phyloP scores from a whole-genome alignment of 2,113 vertebrate species.

The Grantiella picta region DNA sequence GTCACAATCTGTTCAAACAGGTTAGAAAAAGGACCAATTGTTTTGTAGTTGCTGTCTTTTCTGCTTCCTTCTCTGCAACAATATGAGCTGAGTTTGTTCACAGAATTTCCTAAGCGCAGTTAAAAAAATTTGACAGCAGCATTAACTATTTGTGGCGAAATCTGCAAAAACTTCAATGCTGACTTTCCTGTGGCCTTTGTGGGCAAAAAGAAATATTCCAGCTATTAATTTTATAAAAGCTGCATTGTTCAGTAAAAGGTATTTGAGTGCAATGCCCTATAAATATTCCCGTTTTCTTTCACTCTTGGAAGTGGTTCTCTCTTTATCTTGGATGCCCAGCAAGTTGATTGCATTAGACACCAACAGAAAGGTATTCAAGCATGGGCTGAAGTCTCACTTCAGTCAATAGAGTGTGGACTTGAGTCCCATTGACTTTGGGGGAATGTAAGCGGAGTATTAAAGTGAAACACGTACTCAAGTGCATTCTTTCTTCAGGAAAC shows the following conservation, averaged over 20 bases:
- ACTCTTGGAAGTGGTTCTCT: not conserved
- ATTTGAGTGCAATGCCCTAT: not conserved
- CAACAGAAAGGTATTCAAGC: constrained; percentile 44
- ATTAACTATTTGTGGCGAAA: not conserved
- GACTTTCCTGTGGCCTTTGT: not conserved
- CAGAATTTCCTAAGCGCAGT: not conserved
- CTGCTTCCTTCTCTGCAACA: not conserved
- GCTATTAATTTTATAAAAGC: constrained; percentile 30
- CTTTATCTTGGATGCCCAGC: constrained; percentile 42
- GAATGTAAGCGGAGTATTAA: not conserved
- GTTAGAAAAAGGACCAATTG: not conserved
- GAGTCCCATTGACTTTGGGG: constrained; percentile 16
- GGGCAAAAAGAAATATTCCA: constrained; percentile 2
- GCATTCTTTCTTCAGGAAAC: constrained; percentile 22
- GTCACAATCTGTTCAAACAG: not conserved
- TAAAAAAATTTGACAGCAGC: not conserved
- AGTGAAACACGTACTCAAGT: not conserved
- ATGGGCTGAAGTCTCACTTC: constrained; percentile 22
- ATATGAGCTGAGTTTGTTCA: not conserved
- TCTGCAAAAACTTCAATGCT: not conserved
- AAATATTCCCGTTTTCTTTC: not conserved
- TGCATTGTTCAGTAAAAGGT: not conserved
- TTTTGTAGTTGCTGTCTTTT: not conserved
- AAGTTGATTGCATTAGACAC: constrained; percentile 46
- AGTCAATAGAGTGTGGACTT: not conserved